Conservation (phyloP, 2,113 vertebrate genomes). For the Nycticebus coucang region DNA sequence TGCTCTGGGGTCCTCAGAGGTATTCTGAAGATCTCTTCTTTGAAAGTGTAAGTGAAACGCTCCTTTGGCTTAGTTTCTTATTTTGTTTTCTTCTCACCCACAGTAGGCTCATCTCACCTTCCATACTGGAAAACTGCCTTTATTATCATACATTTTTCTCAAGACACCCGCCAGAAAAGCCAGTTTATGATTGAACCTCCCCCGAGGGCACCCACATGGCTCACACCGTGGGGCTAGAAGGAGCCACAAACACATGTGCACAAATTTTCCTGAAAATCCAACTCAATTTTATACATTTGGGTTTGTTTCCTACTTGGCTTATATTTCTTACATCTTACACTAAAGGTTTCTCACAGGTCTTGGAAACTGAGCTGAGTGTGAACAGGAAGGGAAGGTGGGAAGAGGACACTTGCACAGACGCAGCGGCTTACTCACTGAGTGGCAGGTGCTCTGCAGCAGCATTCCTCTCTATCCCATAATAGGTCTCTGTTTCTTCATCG, state of each 20-base stretch:
- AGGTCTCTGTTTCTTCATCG: neutral
- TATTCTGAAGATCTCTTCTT: neutral
- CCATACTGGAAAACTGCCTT: neutral
- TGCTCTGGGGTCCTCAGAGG: neutral
- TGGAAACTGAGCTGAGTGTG: neutral
- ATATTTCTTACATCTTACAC: neutral
- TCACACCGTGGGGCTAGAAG: neutral
- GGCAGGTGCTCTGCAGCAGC: rapidly evolving
- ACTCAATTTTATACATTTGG: neutral
- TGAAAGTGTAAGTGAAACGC: neutral
- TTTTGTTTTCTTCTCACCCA: neutral
- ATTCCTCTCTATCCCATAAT: neutral
- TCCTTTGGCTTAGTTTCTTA: neutral
- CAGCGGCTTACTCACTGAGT: rapidly evolving
- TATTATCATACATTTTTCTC: neutral
- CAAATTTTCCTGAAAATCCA: neutral
- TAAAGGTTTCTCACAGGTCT: neutral
- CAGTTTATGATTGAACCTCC: neutral
- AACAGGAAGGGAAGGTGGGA: neutral
- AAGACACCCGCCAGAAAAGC: neutral
- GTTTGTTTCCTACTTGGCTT: neutral
- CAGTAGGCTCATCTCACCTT: neutral
- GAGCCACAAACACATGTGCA: neutral
- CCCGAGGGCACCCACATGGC: neutral
- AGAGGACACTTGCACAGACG: neutral